Conservation (phyloP, 2,797 vertebrate species). For the Prionace glauca region DNA sequence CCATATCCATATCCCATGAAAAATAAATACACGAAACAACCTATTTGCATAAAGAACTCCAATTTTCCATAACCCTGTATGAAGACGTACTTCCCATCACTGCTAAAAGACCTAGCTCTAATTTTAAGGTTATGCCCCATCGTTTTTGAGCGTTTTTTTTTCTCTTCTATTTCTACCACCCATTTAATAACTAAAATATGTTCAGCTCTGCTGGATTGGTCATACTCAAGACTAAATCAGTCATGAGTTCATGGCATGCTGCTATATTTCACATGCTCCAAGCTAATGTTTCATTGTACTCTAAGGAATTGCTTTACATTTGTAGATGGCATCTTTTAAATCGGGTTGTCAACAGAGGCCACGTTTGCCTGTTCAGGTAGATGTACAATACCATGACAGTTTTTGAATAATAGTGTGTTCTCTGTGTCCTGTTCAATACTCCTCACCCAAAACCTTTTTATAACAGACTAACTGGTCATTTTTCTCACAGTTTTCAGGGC, state of each 20-base stretch:
- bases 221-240: background rate
- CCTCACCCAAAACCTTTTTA: background rate
- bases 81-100: background rate
- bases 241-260: background rate
- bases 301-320: background rate
- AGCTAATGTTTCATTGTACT: background rate
- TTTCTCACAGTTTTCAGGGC: background rate
- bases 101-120: background rate
- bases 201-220: background rate
- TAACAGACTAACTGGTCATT: background rate
- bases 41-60: background rate
- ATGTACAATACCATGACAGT: background rate
- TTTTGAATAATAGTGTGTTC: background rate
- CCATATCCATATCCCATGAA: no score
- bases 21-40: no score
- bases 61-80: background rate
- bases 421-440: background rate
- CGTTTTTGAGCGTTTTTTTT: background rate
- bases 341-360: background rate
- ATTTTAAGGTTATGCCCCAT: background rate
- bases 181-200: background rate
- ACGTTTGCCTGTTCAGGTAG: background rate
- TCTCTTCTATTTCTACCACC: background rate
- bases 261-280: background rate
- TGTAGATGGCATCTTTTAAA: background rate